A percentile compares a stretch with the other conserved stretches of the same genome.
These are phyloP conservation scores for Morus bassanus DNA, from an alignment of 2,797 vertebrate genomes.

Conservation along the genomic window DNA sequence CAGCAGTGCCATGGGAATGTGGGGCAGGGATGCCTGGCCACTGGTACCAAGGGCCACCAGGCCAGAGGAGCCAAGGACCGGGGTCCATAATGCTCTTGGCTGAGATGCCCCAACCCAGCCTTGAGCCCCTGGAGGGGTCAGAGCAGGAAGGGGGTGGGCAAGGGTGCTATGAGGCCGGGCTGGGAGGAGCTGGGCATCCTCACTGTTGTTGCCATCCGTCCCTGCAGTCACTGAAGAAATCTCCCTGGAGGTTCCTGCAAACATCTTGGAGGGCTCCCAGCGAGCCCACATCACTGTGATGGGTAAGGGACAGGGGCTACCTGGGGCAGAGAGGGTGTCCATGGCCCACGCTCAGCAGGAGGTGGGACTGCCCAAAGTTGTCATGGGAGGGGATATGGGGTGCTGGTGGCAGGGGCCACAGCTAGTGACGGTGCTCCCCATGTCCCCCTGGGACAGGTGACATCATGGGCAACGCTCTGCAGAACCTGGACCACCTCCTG, in stretches of 20 bases:
- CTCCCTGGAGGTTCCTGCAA: slow-evolving; percentile 55
- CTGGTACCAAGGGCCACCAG: background rate
- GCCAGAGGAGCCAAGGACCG: background rate
- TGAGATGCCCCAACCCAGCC: background rate
- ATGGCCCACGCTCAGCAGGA: background rate
- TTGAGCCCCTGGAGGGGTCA: background rate
- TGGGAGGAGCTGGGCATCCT: background rate
- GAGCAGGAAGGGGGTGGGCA: background rate
- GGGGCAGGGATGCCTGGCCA: background rate
- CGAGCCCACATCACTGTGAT: slow-evolving; percentile 45
- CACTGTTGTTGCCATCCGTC: background rate
- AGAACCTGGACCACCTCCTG: slow-evolving; percentile 84
- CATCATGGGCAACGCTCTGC: slow-evolving; percentile 83
- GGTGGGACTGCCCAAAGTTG: rapidly evolving
- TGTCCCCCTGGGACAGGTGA: slow-evolving; percentile 75
- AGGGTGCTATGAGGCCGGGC: background rate
- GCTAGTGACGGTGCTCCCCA: background rate
- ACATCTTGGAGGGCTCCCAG: slow-evolving; percentile 57
- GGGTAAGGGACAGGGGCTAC: slow-evolving; percentile 14
- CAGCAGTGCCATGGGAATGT: rapidly evolving
- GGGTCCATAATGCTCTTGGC: background rate
- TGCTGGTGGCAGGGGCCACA: background rate
- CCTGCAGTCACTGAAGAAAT: slow-evolving; percentile 26
- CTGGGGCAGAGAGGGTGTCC: background rate
- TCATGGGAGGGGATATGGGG: rapidly evolving